A percentile compares a stretch with the other conserved stretches of the same genome.
phyloP scores from a whole-genome alignment of 2,113 vertebrate genomes.

The Arvicanthis niloticus region DNA sequence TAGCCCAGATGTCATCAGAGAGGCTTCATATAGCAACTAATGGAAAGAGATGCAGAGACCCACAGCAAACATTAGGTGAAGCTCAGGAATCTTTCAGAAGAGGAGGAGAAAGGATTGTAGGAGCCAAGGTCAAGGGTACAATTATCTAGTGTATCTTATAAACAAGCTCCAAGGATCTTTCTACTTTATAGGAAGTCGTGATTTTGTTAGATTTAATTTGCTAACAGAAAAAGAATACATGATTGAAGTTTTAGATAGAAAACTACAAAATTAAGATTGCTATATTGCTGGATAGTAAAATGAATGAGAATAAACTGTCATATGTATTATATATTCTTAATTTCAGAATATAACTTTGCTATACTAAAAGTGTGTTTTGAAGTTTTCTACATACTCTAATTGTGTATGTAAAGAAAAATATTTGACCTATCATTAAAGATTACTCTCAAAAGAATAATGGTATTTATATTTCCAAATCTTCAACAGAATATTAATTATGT shows the following conservation, averaged over 20 bases:
- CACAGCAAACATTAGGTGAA: background rate
- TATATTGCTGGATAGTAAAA: background rate
- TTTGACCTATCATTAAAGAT: background rate
- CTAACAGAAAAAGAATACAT: background rate
- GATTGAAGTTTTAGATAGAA: background rate
- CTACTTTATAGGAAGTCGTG: background rate
- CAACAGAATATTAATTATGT: slow-evolving; percentile 68
- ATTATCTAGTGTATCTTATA: background rate
- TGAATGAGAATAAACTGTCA: background rate
- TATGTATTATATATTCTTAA: background rate
- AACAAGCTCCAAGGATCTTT: background rate
- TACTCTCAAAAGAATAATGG: slow-evolving; percentile 63
- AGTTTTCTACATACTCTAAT: background rate
- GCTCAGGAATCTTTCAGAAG: background rate
- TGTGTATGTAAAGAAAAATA: slow-evolving; percentile 12
- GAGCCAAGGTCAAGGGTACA: background rate
- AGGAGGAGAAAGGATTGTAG: background rate
- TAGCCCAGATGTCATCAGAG: background rate
- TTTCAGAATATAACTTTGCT: slow-evolving; percentile 10
- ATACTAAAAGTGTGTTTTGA: background rate
- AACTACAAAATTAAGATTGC: background rate
- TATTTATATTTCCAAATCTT: slow-evolving; percentile 67
- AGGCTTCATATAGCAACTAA: background rate
- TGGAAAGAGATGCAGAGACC: background rate
- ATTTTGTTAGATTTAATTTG: background rate